These are phyloP conservation scores for Bhutanitis thaidina DNA, from an alignment of 2,888 invertebrate species.

Conservation along the genomic window DNA sequence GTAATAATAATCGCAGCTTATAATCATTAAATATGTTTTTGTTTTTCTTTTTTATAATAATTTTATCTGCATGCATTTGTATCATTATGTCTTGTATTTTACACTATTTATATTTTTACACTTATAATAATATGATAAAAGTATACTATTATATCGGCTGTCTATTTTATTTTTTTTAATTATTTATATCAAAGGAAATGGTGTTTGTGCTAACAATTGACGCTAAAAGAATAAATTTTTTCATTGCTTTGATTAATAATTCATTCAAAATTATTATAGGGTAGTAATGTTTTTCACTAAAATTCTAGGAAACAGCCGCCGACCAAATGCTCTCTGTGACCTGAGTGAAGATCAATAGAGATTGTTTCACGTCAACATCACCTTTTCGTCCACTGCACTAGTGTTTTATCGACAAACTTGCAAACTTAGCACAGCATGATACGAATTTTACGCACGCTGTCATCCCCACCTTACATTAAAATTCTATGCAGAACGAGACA, in stretches of 20 bases:
- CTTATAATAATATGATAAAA: constrained; percentile 30
- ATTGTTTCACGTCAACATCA: constrained; percentile 43
- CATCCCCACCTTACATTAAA: constrained; percentile 29
- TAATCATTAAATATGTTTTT: not conserved
- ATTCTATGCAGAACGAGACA: constrained; percentile 18
- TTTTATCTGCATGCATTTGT: constrained; percentile 11
- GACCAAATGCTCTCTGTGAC: constrained; percentile 74
- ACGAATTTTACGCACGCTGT: not conserved
- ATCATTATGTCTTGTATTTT: not conserved
- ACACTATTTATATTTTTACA: not conserved
- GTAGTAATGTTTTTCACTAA: constrained; percentile 39
- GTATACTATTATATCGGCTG: constrained; percentile 31
- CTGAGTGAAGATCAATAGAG: constrained; percentile 48
- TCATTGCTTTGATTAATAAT: not conserved
- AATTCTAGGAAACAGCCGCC: constrained; percentile 67
- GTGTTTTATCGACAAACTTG: not conserved
- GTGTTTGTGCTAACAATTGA: too few species aligned
- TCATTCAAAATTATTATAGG: not conserved
- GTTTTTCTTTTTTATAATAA: not conserved
- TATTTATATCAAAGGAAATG: too few species aligned
- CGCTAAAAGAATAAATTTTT: not conserved
- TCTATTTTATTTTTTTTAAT: constrained; percentile 24
- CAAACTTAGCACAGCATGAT: not conserved
- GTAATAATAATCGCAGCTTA: not conserved
- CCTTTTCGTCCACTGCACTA: constrained; percentile 18